phyloP scores from a whole-genome alignment of 23 tunicate species.

The Clavelina lepadiformis region DNA sequence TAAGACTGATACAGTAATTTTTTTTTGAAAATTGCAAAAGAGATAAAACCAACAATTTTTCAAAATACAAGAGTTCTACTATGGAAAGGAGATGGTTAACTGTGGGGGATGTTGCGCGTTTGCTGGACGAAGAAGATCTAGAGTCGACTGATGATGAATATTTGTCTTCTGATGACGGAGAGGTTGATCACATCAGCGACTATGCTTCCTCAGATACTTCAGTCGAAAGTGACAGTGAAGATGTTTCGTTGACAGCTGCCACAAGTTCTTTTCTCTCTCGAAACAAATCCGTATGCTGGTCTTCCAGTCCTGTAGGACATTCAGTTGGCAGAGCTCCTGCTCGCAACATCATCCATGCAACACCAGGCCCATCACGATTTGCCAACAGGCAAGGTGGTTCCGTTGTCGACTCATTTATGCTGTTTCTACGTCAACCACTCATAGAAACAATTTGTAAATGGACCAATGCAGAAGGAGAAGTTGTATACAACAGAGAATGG shows the following conservation, averaged over 20 bases:
- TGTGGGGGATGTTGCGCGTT: slow-evolving; percentile 2
- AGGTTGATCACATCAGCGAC: slow-evolving; percentile 9
- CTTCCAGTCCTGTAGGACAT: slow-evolving; percentile 10
- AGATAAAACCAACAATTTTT: too few species aligned
- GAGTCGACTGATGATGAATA: slow-evolving; percentile 7
- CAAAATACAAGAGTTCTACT: slow-evolving; percentile 1
- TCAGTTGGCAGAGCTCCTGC: slow-evolving; percentile 9
- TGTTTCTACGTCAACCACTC: background rate
- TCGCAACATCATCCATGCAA: slow-evolving; percentile 7
- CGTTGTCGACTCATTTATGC: background rate
- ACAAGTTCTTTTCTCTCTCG: slow-evolving; percentile 7
- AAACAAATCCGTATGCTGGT: slow-evolving; percentile 14
- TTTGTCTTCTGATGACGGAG: slow-evolving; percentile 9
- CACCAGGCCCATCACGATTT: slow-evolving; percentile 6
- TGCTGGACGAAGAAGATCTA: slow-evolving; percentile 2
- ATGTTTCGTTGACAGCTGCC: slow-evolving; percentile 5
- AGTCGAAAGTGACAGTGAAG: slow-evolving; percentile 3
- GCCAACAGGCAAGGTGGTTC: slow-evolving; percentile 1
- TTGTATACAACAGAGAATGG: slow-evolving; percentile 1
- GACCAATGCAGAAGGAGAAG: slow-evolving; percentile 13
- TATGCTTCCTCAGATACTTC: slow-evolving; percentile 10
- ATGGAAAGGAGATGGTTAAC: slow-evolving; percentile 9
- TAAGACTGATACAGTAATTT: too few species aligned
- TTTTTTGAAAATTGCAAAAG: too few species aligned
- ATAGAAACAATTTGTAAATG: slow-evolving; percentile 10